These are phyloP conservation scores for Orthonevra nobilis DNA, from an alignment of 2,888 invertebrate genomes.

Conservation along the genomic window DNA sequence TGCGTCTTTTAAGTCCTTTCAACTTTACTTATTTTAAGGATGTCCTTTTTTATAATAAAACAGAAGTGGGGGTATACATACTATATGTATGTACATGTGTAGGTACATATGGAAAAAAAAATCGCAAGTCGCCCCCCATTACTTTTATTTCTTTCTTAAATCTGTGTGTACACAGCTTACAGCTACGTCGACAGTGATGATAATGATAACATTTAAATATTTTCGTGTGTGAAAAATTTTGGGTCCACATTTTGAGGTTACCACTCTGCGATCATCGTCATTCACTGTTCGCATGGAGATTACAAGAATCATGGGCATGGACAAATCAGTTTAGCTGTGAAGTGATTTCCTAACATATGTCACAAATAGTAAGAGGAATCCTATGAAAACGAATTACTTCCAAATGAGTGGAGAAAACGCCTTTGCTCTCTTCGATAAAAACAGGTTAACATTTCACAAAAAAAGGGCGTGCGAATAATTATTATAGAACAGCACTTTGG, in stretches of 20 bases:
- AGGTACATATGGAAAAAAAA: background rate
- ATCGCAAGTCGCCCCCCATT: background rate
- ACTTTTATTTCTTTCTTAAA: no score
- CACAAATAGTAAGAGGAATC: background rate
- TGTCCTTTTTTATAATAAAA: background rate
- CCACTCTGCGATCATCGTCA: background rate
- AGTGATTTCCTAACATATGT: conserved; percentile 40
- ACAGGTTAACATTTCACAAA: conserved; percentile 3
- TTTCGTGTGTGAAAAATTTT: no score
- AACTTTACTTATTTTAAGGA: conserved; percentile 14
- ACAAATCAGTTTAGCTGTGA: no score
- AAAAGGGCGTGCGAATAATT: conserved; percentile 26
- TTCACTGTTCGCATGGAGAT: background rate
- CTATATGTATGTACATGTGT: no score
- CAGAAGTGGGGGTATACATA: no score
- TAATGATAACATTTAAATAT: conserved; percentile 29
- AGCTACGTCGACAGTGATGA: background rate
- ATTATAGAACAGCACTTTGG: conserved; percentile 22
- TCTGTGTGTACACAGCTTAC: no score
- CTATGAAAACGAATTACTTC: conserved; percentile 44
- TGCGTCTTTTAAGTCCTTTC: conserved; percentile 8
- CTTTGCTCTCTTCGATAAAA: conserved; percentile 21
- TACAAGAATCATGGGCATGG: no score
- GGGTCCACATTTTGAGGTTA: no score
- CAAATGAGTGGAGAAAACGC: conserved; percentile 57